Evolutionary conservation across 2,888 invertebrate species (phyloP).

Genomic region (Folsomia manolachei): DNA sequence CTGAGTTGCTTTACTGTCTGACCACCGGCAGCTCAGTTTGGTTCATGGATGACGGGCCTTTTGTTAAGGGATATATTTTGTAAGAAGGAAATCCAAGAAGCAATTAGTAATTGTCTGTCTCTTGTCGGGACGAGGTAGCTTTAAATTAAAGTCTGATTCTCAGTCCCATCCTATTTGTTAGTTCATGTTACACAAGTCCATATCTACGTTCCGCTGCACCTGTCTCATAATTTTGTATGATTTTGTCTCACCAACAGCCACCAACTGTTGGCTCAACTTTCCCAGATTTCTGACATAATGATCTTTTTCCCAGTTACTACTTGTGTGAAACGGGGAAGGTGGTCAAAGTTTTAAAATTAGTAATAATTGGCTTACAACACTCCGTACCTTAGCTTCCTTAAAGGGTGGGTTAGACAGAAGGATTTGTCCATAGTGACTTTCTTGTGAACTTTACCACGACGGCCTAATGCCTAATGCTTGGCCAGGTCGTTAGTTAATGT

Average conservation of each 20-base stretch:
- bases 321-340: neutral
- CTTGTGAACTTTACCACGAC: too few species aligned
- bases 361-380: neutral
- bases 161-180: too few species aligned
- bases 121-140: slow-evolving; percentile 1
- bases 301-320: too few species aligned
- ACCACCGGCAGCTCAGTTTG: neutral
- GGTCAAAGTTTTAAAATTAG: neutral
- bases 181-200: too few species aligned
- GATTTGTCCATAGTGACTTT: neutral
- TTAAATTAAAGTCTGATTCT: neutral
- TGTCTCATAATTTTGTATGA: neutral
- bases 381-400: too few species aligned
- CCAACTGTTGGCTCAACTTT: neutral
- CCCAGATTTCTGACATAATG: neutral
- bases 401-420: too few species aligned
- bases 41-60: neutral
- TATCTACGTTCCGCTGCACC: neutral
- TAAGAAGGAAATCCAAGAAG: slow-evolving; percentile 12
- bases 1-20: too few species aligned
- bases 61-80: neutral
- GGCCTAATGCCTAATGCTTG: too few species aligned
- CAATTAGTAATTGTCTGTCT: slow-evolving; percentile 18
- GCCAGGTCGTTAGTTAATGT: neutral
- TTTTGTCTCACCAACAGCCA: neutral